Conservation (phyloP, 2,797 vertebrate genomes). For the Pantherophis alleghaniensis region DNA sequence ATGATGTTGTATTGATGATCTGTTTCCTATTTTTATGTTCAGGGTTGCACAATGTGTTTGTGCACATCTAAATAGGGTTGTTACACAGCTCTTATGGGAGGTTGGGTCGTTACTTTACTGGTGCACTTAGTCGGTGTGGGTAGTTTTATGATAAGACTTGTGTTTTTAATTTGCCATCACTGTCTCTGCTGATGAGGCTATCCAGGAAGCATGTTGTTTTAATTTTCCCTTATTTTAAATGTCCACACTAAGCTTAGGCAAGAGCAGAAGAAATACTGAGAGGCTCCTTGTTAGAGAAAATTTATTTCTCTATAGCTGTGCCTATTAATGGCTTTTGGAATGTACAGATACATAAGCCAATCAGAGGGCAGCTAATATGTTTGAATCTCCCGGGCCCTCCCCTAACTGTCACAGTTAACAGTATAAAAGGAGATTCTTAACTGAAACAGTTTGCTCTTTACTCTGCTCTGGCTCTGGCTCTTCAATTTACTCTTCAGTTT, state of each 20-base stretch:
- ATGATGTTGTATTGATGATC: neutral
- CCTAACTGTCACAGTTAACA: no score
- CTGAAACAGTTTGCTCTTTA: no score
- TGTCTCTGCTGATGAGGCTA: neutral
- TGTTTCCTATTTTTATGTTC: neutral
- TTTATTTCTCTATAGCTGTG: no score
- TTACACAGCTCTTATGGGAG: neutral
- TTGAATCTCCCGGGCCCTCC: no score
- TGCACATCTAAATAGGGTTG: neutral
- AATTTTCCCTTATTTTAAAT: neutral
- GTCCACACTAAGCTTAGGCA: neutral
- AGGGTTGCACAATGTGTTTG: neutral
- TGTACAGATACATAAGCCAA: no score
- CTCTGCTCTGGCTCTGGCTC: no score
- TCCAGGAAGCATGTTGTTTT: neutral
- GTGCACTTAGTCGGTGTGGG: neutral
- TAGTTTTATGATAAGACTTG: neutral
- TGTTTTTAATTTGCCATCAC: neutral
- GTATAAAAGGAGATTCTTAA: no score
- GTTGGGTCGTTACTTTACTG: neutral
- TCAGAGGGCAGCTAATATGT: no score
- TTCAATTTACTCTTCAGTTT: no score
- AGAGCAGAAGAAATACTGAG: neutral
- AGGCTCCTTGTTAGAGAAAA: neutral
- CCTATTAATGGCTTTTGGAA: no score